phyloP scores from a whole-genome alignment of 1,140 invertebrate genomes.

The Philotrypesis tridentata region DNA sequence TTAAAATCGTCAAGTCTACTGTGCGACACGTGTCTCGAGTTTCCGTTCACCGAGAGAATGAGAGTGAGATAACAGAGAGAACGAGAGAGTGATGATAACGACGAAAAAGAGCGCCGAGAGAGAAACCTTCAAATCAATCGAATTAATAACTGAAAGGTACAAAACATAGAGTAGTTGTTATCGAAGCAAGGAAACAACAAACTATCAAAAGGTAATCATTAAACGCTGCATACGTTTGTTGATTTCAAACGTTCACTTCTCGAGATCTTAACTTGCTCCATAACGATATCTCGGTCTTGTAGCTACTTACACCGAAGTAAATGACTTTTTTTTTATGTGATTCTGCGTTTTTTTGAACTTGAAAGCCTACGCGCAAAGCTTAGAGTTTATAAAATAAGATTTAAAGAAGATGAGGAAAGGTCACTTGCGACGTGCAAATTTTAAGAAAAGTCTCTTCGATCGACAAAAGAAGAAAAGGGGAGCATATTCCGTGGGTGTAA shows the following conservation, averaged over 20 bases:
- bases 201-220: conserved; percentile 14
- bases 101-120: conserved; percentile 9
- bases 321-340: conserved; percentile 32
- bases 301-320: conserved; percentile 34
- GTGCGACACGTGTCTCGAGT: conserved; percentile 28
- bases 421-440: conserved; percentile 27
- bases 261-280: background rate
- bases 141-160: conserved; percentile 43
- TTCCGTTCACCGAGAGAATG: background rate
- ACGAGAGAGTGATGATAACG: conserved; percentile 7
- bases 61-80: background rate
- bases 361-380: conserved; percentile 40
- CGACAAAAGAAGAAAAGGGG: background rate
- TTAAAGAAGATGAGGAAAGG: conserved; percentile 8
- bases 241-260: conserved; percentile 5
- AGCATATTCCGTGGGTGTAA: conserved; percentile 4
- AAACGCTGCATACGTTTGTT: conserved; percentile 17
- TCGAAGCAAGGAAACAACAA: conserved; percentile 18
- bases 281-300: conserved; percentile 25
- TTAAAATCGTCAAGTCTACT: conserved; percentile 38
- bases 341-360: conserved; percentile 37
- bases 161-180: conserved; percentile 41
- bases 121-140: conserved; percentile 30
- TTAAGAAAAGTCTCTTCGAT: background rate
- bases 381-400: conserved; percentile 29